A percentile compares a stretch with the other conserved stretches of the same genome.
These are phyloP conservation scores for Anoplius nigerrimus DNA, from an alignment of 2,888 invertebrate species.

Conservation along the genomic window DNA sequence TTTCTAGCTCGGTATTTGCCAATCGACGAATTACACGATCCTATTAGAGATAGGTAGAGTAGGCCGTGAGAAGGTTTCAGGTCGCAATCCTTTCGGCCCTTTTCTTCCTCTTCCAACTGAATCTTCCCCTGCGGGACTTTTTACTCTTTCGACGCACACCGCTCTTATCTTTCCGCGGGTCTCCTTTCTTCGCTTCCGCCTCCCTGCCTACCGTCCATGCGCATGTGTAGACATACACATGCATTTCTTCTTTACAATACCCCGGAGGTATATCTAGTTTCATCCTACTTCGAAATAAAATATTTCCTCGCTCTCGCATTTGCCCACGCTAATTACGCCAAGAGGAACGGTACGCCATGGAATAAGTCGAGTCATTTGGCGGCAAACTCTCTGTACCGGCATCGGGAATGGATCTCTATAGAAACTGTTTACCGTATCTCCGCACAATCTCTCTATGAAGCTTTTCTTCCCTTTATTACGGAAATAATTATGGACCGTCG, in stretches of 20 bases:
- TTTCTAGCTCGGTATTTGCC: not conserved
- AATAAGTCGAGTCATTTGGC: too few species aligned
- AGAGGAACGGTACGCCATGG: too few species aligned
- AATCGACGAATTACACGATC: conserved; percentile 51
- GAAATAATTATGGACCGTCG: too few species aligned
- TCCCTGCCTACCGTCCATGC: too few species aligned
- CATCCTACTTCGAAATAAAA: conserved; percentile 45
- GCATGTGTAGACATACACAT: too few species aligned
- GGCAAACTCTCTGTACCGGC: too few species aligned
- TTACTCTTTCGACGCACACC: conserved; percentile 17
- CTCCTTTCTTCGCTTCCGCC: conserved; percentile 30
- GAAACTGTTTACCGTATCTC: too few species aligned
- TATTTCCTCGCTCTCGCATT: conserved; percentile 23
- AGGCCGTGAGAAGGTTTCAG: conserved; percentile 7
- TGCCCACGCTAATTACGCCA: too few species aligned
- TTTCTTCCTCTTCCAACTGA: not conserved
- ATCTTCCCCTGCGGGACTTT: conserved; percentile 1
- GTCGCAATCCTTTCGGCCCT: not conserved
- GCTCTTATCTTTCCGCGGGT: conserved; percentile 48
- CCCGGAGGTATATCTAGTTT: conserved; percentile 35
- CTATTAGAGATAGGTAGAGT: conserved; percentile 46
- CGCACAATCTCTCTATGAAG: too few species aligned
- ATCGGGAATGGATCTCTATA: too few species aligned
- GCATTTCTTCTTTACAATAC: conserved; percentile 30
- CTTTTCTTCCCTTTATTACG: too few species aligned